Evolutionary conservation across 1,140 invertebrate species (phyloP), one percentile per base, ranked within the genome.

Genomic region (Microplitis demolitor): DNA sequence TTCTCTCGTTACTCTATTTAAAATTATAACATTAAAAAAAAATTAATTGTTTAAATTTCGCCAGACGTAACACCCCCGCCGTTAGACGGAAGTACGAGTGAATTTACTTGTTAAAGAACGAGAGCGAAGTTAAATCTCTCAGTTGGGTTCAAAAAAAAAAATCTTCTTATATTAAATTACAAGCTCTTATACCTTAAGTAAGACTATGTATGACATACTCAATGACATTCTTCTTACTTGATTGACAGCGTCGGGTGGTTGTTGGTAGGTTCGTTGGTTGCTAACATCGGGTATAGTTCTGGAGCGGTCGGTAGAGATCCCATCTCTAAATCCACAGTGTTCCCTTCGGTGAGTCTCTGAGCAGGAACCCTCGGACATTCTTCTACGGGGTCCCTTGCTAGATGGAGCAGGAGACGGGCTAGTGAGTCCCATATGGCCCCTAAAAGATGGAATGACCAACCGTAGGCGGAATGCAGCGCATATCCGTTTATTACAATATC

Each of bases 401-500:
- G 33, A 13, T 61, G 31, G 3, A 61, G 4, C 24, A 24, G 9
- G n/a, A 61, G 31, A 3, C 33, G 58, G 16, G 70, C 39, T 4
- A 72, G 3, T 2, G 62, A 39, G 33, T 31, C n/a, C 53, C 70
- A 66, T 4, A 72, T 3, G 1, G 71, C 63, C 6, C 16, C 71
- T 0, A 72, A 3, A 2, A 73, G 14, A 11, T 56, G n/a, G 0
- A 73, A 5, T 1, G 72, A 74, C 68, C 71, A 74, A 0, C 73
- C 76, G 11, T 77, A 75, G 3, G 56, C 35, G 0, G 66, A 34
- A 51, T 77, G 73, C 34, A 77, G 45, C 0, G 76, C 70, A 34
- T 72, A 74, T 0, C 69, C 67, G 60, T 77, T 70, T 14, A 77
- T 67, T 8, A 66, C 6, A 0, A 69, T 75, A 37, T 74, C 72